Evolutionary conservation across 2,797 vertebrate genomes (phyloP).

Genomic region (Argentina silus): DNA sequence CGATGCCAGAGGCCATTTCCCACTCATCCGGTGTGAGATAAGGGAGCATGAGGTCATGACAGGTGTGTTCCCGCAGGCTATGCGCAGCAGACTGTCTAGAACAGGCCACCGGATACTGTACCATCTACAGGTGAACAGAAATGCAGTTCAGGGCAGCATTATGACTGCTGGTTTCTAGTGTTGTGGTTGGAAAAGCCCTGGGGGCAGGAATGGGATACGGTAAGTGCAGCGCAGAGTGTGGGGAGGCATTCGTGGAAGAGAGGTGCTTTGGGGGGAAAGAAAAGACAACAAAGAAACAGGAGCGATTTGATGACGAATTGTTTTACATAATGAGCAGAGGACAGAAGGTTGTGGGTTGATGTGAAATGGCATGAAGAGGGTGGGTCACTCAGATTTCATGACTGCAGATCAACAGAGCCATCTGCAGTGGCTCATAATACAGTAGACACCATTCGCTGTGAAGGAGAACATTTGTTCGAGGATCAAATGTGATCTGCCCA

Average conservation of each 20-base stretch:
- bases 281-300: not conserved
- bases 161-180: constrained; percentile 45
- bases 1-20: constrained; percentile 10
- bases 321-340: not conserved
- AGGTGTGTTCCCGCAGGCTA: constrained; percentile 63
- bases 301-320: not conserved
- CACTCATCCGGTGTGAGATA: constrained; percentile 28
- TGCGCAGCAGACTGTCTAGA: constrained; percentile 34
- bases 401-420: not conserved
- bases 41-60: constrained; percentile 65
- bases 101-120: constrained; percentile 55
- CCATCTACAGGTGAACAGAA: constrained; percentile 65
- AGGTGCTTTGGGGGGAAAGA: not conserved
- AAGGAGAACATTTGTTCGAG: no score
- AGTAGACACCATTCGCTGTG: not conserved
- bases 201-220: constrained; percentile 61
- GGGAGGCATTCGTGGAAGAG: constrained; percentile 48
- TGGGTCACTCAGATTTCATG: not conserved
- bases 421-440: not conserved
- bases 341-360: not conserved
- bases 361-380: not conserved
- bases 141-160: constrained; percentile 50
- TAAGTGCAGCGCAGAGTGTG: constrained; percentile 44
- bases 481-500: not conserved
- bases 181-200: constrained; percentile 63